Base-by-base conservation (phyloP, 1,140 invertebrate genomes). In the Eriocheir sinensis region DNA sequence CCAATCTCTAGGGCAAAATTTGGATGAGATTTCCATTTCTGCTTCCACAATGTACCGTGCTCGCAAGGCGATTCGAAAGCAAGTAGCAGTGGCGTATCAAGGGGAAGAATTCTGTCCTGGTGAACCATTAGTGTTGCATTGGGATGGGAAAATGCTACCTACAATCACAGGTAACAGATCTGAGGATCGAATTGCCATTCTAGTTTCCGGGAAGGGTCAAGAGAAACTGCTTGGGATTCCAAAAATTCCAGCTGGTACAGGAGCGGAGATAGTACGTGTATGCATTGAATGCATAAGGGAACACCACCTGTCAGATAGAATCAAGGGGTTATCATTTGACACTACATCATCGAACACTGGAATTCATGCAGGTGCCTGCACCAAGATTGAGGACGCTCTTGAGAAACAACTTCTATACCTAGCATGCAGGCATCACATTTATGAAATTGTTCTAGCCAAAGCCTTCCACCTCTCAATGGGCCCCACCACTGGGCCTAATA, bases 261-360 rank as follows among this genome's bases (percentile, higher is more conserved):
- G 60, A 6, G 12, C 27, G 6, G 30, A n/a, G 32, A 53, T 34
- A 1, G 53, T 53, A 38, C 12, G 79, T 27, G 90, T 21, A 30
- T 6, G 72, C 79, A 53, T 79, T 2, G 12, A 15, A 30, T 48
- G 30, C 4, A 3, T 80, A 3, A 41, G 79, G 79, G 90, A 91
- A 4, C 79, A 34, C 12, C 9, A 79, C 90, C 30, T 91, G 1
- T 79, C 90, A 12, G 60, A 91, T 2, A 3, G 53, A 4, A 79
- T 91, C 21, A 53, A 9, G 15, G 60, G 60, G 90, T 30, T 91
- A 32, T 60, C 48, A n/a, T 80, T 80, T 79, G 90, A 91, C 90
- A 91, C 60, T 2, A 91, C 90, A 72, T 30, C 90, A 2, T 91
- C 90, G 2, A 91, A 91, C 53, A 91, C 90, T 27, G 21, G 44